These are phyloP conservation scores for Drosophila parabipectinata DNA, from an alignment of 1,140 invertebrate species.

Conservation along the genomic window DNA sequence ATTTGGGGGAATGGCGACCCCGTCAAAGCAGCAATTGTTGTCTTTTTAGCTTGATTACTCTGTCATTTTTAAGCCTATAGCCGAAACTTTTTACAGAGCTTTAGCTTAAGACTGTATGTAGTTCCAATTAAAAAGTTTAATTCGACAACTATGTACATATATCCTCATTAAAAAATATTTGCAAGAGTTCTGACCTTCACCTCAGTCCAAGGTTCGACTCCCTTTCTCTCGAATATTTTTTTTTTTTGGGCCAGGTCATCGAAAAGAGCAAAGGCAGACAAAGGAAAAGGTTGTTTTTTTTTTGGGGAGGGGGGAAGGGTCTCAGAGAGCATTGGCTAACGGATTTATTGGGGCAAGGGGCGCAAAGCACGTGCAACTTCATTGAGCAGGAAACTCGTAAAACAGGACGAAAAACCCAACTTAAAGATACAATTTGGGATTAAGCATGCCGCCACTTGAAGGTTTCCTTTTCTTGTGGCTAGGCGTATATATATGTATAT, in stretches of 20 bases:
- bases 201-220: neutral
- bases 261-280: constrained; percentile 23
- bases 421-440: constrained; percentile 61
- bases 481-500: neutral
- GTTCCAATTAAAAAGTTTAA: too few species aligned
- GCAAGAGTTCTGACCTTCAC: neutral
- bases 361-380: constrained; percentile 57
- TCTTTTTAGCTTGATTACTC: too few species aligned
- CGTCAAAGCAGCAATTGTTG: too few species aligned
- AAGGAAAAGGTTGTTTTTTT: constrained; percentile 14
- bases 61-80: too few species aligned
- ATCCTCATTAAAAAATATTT: too few species aligned
- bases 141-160: too few species aligned
- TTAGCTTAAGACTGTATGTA: too few species aligned
- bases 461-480: constrained; percentile 12
- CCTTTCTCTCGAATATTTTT: neutral
- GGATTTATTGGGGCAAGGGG: constrained; percentile 10
- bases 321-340: neutral
- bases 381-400: constrained; percentile 75
- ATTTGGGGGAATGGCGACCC: too few species aligned
- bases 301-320: neutral
- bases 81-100: too few species aligned
- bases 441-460: constrained; percentile 45
- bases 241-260: constrained; percentile 8
- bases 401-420: constrained; percentile 31